These are phyloP conservation scores for Cathartes aura DNA, from an alignment of 2,113 vertebrate genomes.

Conservation along the genomic window DNA sequence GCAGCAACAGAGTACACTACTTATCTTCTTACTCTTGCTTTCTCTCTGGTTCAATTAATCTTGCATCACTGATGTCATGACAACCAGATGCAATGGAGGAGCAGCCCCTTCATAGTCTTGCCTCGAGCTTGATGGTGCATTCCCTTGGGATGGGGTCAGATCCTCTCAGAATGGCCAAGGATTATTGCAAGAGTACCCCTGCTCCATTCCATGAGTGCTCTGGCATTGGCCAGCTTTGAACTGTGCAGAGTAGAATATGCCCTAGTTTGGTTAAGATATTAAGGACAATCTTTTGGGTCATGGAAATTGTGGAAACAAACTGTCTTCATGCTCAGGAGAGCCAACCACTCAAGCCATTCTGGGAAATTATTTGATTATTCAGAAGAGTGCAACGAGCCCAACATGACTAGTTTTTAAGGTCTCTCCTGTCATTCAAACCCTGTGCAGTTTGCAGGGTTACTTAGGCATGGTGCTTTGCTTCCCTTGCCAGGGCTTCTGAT, in stretches of 20 bases:
- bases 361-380: neutral
- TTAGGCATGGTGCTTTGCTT: neutral
- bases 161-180: neutral
- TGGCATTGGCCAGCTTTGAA: neutral
- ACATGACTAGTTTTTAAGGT: neutral
- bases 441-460: neutral
- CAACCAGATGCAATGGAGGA: neutral
- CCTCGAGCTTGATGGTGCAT: neutral
- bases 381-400: neutral
- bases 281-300: neutral
- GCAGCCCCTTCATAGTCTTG: neutral
- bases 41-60: neutral
- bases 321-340: neutral
- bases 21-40: neutral
- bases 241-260: neutral
- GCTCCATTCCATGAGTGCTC: neutral
- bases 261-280: neutral
- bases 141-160: neutral
- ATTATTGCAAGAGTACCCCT: rapidly evolving
- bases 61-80: neutral
- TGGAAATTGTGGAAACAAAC: neutral
- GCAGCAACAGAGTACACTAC: neutral
- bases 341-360: neutral
- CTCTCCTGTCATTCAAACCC: neutral
- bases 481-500: neutral